Evolutionary conservation across 2,113 vertebrate species (phyloP), one percentile per base, ranked within the genome.

Genomic region (Pogona vitticeps): DNA sequence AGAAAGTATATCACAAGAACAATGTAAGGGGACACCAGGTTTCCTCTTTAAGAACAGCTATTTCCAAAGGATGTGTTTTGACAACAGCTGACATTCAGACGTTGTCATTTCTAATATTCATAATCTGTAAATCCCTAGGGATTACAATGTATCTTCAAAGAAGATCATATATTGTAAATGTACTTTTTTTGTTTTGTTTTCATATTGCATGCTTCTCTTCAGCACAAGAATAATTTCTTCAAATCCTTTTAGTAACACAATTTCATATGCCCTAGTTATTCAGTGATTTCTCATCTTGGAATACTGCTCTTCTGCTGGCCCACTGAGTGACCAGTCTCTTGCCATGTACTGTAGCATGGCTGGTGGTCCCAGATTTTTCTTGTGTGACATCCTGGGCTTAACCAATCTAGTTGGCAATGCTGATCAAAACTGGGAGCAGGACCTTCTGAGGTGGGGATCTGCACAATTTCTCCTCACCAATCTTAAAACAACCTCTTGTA

Each of bases 101-200:
- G 18, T 40, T 76, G 28, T 63, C 72, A 65, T 84, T 38, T 84
- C 31, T 65, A 84, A 76, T 76, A 58, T 5, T 13, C n/a, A 28
- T 76, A 75, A 84, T 84, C 73, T 23, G 59, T 63, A 84, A 84
- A 76, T 84, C 59, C 72, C 46, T 76, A 65, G 38, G 65, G 38
- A 52, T 65, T 84, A 84, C 5, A 70, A 26, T 46, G 46, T 38
- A 76, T 23, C 18, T 18, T 40, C 61, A 38, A n/a, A 63, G 23
- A 56, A 82, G 46, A 63, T 31, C 10, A 10, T 52, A 52, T 52
- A 52, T 52, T 52, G 46, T 52, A 52, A 52, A 52, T 10, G 6
- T 31, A 5, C 13, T 6, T 15, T 0, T 4, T 6, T 70, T 33
- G 46, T 20, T 72, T 36, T 75, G n/a, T n/a, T 13, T 81, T 67